Conservation (phyloP, 2,888 invertebrate genomes). For the Brachypalpus laphriformis region DNA sequence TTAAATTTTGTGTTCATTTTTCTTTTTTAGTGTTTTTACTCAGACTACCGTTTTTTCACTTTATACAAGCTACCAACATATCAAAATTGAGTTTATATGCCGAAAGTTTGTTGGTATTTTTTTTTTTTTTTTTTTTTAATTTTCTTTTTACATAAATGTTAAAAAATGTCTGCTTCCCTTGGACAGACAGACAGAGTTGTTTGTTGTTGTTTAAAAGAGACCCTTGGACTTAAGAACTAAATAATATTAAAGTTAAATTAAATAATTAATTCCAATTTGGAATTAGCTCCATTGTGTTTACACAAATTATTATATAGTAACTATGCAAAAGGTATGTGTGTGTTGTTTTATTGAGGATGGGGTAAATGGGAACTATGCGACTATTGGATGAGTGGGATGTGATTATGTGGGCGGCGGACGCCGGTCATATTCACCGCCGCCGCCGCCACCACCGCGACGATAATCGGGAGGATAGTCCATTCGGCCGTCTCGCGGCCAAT, state of each 20-base stretch:
- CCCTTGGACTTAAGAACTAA: constrained; percentile 61
- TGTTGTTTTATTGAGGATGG: neutral
- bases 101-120: constrained; percentile 6
- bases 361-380: neutral
- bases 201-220: constrained; percentile 28
- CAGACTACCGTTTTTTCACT: constrained; percentile 48
- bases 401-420: constrained; percentile 79
- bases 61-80: constrained; percentile 15
- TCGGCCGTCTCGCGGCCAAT: constrained; percentile 79
- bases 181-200: neutral
- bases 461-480: constrained; percentile 84
- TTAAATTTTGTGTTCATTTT: constrained; percentile 37
- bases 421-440: constrained; percentile 79
- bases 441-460: constrained; percentile 82
- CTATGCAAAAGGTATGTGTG: constrained; percentile 60
- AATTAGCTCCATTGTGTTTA: constrained; percentile 45
- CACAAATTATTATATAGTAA: constrained; percentile 68
- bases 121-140: constrained; percentile 12
- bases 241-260: constrained; percentile 59
- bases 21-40: constrained; percentile 26
- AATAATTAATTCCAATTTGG: constrained; percentile 65
- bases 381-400: neutral
- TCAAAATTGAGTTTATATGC: constrained; percentile 21
- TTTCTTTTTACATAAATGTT: constrained; percentile 50
- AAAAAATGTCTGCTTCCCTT: neutral